Conservation (phyloP, 2,113 vertebrate species). For the Ailuropoda melanoleuca region DNA sequence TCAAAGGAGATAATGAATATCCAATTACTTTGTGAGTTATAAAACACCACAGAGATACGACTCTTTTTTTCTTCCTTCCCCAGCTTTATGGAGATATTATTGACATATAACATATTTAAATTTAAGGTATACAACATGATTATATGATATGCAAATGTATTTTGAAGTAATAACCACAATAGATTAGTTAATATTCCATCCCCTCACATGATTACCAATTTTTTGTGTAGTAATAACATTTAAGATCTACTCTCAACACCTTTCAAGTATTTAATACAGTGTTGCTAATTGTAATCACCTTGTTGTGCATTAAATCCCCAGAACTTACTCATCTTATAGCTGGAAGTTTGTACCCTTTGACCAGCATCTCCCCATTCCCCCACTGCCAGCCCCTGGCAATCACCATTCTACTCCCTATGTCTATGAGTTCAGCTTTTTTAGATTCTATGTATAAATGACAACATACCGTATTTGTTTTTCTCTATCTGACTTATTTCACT, state of each 20-base stretch:
- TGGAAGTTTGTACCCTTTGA: neutral
- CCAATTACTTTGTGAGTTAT: neutral
- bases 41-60: neutral
- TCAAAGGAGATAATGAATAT: neutral
- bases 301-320: neutral
- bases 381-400: neutral
- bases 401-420: neutral
- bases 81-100: neutral
- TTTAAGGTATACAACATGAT: neutral
- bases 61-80: neutral
- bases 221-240: neutral
- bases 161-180: neutral
- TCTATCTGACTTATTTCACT: neutral
- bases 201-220: neutral
- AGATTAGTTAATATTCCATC: neutral
- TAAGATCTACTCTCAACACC: neutral
- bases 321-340: neutral
- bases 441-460: neutral
- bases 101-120: neutral
- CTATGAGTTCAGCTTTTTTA: neutral
- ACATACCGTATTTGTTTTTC: neutral
- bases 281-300: neutral
- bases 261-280: neutral
- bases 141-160: neutral
- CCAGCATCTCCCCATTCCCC: neutral